Conservation (phyloP, 1,140 invertebrate genomes). For the Leptestheria dahalacensis region DNA sequence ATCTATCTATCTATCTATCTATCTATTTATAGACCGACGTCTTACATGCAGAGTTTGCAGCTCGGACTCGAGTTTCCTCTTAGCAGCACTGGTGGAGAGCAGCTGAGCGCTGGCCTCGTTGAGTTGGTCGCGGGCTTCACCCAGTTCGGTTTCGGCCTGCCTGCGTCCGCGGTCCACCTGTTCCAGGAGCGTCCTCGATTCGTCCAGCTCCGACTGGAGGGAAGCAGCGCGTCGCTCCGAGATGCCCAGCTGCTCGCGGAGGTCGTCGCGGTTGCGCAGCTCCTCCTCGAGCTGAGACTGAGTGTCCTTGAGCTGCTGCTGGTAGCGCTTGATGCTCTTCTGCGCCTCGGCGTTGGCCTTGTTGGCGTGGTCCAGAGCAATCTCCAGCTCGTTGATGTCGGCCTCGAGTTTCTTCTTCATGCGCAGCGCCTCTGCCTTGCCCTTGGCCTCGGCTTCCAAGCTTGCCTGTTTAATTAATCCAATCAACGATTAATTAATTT, state of each 20-base stretch:
- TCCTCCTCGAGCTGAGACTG: slow-evolving; percentile 93
- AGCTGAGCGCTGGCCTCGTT: slow-evolving; percentile 88
- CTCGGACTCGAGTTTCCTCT: slow-evolving; percentile 96
- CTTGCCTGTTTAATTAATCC: slow-evolving; percentile 49
- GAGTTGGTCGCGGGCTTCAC: slow-evolving; percentile 90
- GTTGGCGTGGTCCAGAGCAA: slow-evolving; percentile 94
- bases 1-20: no score
- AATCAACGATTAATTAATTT: no score
- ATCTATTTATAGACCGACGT: no score
- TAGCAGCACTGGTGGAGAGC: slow-evolving; percentile 78
- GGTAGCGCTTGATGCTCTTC: slow-evolving; percentile 95
- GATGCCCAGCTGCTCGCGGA: slow-evolving; percentile 87
- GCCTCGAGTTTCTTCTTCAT: slow-evolving; percentile 99
- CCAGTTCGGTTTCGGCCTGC: slow-evolving; percentile 88
- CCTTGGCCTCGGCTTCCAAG: slow-evolving; percentile 95
- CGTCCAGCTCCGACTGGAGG: slow-evolving; percentile 88
- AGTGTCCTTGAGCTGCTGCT: slow-evolving; percentile 88
- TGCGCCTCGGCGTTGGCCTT: slow-evolving; percentile 96
- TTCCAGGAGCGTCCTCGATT: slow-evolving; percentile 86
- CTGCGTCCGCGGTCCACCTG: slow-evolving; percentile 92
- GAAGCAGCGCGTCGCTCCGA: slow-evolving; percentile 90
- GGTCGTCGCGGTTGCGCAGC: slow-evolving; percentile 89
- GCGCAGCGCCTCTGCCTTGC: slow-evolving; percentile 95
- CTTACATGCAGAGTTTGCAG: slow-evolving; percentile 81
- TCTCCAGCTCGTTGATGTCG: slow-evolving; percentile 98